Percentiles rank a stretch among this genome's conserved stretches.
Conservation (phyloP, 2,113 vertebrate species). For the Tachysurus vachellii region DNA sequence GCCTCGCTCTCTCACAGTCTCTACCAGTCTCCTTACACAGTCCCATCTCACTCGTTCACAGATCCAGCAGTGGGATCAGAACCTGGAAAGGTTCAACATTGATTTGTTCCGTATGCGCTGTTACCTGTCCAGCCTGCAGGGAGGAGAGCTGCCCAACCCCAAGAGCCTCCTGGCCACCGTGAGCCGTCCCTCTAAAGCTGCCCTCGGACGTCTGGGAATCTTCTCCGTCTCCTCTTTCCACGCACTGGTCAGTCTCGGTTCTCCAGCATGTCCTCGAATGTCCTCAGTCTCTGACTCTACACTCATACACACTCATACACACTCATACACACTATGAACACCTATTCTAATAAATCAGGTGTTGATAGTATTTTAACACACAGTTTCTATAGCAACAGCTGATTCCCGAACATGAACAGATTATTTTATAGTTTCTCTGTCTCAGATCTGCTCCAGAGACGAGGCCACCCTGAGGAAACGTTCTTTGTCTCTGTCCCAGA, state of each 20-base stretch:
- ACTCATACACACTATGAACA: neutral
- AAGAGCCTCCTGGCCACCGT: slow-evolving; percentile 91
- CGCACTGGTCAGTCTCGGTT: slow-evolving; percentile 82
- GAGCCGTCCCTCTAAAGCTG: slow-evolving; percentile 89
- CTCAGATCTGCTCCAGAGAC: slow-evolving; percentile 91
- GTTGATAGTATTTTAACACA: neutral
- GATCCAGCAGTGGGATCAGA: slow-evolving; percentile 99
- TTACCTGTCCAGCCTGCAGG: slow-evolving; percentile 93
- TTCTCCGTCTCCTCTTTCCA: slow-evolving; percentile 97
- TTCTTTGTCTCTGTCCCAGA: slow-evolving; percentile 83
- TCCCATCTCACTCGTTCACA: slow-evolving; percentile 54
- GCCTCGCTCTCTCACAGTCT: neutral
- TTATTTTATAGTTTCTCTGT: neutral
- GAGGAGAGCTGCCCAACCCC: slow-evolving; percentile 93
- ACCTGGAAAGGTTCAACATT: slow-evolving; percentile 94
- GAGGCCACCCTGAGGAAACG: slow-evolving; percentile 87
- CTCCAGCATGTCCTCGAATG: too few relatives aligned
- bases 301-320: neutral
- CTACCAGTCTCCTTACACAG: neutral
- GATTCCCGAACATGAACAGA: neutral
- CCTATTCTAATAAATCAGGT: too few relatives aligned
- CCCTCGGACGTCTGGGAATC: slow-evolving; percentile 88
- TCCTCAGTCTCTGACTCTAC: neutral
- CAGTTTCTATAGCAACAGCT: neutral
- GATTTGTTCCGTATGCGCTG: slow-evolving; percentile 95